phyloP scores from a whole-genome alignment of 1,140 invertebrate species.

The Lepidurus couesii region DNA sequence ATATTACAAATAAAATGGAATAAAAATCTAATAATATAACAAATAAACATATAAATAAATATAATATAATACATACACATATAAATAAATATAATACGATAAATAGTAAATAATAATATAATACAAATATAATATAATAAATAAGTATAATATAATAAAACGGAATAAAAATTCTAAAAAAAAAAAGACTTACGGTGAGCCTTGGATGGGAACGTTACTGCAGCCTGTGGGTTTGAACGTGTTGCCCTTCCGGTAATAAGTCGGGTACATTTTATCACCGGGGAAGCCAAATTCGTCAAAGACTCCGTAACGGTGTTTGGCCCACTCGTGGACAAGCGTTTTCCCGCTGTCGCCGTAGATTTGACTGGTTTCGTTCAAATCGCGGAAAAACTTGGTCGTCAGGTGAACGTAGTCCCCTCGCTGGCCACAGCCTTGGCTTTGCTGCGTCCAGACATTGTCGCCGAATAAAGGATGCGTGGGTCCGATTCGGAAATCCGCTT shows the following conservation, averaged over 20 bases:
- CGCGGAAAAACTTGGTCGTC: conserved; percentile 45
- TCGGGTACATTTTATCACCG: conserved; percentile 55
- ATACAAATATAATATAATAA: neutral
- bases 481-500: conserved; percentile 50
- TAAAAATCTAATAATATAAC: conserved; percentile 26
- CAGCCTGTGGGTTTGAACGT: conserved; percentile 47
- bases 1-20: neutral
- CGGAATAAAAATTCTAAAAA: neutral
- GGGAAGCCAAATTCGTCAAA: conserved; percentile 60
- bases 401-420: conserved; percentile 55
- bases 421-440: conserved; percentile 53
- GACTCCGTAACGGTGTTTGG: conserved; percentile 61
- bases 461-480: conserved; percentile 50
- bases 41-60: neutral
- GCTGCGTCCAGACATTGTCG: conserved; percentile 53
- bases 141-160: neutral
- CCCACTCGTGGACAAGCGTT: conserved; percentile 57
- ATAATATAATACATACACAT: neutral
- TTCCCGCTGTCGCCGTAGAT: conserved; percentile 44
- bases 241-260: conserved; percentile 38
- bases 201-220: conserved; percentile 45
- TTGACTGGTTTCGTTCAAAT: conserved; percentile 30
- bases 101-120: neutral
- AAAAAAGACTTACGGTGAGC: conserved; percentile 45
- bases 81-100: neutral